Percentiles rank a stretch among this genome's conserved stretches.
Conservation (phyloP, 30 jellyfish, hydroid and myxozoan species). For the Aurelia aurita complex sp. Pacific region DNA sequence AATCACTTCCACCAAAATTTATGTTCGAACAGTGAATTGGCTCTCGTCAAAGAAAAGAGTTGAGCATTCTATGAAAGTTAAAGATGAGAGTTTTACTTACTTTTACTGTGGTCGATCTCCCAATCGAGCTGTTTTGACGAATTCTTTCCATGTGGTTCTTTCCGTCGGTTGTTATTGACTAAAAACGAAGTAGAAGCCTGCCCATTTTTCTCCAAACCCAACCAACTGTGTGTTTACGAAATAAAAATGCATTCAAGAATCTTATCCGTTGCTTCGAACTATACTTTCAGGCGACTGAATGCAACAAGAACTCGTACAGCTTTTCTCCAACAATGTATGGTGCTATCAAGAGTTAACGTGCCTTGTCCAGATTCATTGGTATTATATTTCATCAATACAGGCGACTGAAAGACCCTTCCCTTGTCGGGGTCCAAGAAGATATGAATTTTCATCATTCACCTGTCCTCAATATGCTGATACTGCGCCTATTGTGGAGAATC, state of each 20-base stretch:
- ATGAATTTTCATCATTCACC: slow-evolving; percentile 8
- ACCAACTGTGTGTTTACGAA: background rate
- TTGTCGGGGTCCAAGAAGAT: background rate
- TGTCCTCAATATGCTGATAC: background rate
- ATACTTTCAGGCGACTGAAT: slow-evolving; percentile 27
- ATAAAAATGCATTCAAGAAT: too few relatives aligned
- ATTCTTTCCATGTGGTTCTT: too few relatives aligned
- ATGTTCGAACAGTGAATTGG: too few relatives aligned
- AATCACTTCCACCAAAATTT: too few relatives aligned
- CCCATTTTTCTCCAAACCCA: background rate
- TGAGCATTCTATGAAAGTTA: too few relatives aligned
- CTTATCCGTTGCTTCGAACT: background rate
- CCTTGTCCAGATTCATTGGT: background rate
- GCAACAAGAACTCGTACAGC: slow-evolving; percentile 16
- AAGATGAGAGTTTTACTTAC: too few relatives aligned
- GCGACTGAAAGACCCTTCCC: slow-evolving; percentile 13
- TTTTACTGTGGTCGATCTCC: too few relatives aligned
- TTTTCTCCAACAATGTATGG: slow-evolving; percentile 49
- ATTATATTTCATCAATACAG: slow-evolving; percentile 50
- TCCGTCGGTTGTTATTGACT: too few relatives aligned
- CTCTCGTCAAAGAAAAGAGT: too few relatives aligned
- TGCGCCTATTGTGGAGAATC: slow-evolving; percentile 33
- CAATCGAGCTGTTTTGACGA: too few relatives aligned
- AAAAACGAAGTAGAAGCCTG: too few relatives aligned
- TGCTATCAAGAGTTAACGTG: slow-evolving; percentile 9